Percentiles rank a stretch among this genome's conserved stretches.
Evolutionary conservation across 2,797 vertebrate species (phyloP).

Genomic region (Poliocrania exsul): DNA sequence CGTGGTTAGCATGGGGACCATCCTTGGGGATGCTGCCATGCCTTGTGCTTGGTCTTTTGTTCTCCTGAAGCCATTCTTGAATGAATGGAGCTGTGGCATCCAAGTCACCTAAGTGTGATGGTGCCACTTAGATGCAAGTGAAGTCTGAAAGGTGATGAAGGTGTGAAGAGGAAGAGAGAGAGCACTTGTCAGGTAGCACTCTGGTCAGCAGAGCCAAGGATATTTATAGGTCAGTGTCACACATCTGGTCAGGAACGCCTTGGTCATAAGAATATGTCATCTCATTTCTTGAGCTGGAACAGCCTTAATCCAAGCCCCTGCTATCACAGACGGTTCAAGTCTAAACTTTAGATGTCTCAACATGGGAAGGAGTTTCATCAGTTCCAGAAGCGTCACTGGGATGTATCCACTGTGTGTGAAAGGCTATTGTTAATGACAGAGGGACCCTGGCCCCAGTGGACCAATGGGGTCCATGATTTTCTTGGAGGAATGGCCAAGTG

Average conservation of each 20-base stretch:
- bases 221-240: neutral
- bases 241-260: rapidly evolving
- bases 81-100: neutral
- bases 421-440: neutral
- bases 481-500: neutral
- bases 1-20: neutral
- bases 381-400: neutral
- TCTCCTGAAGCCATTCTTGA: neutral
- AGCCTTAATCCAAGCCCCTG: neutral
- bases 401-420: neutral
- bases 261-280: neutral
- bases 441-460: neutral
- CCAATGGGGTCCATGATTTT: neutral
- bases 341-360: neutral
- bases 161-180: neutral
- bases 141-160: neutral
- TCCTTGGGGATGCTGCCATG: neutral
- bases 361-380: neutral
- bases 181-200: neutral
- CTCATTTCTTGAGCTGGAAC: neutral
- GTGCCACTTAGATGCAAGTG: neutral
- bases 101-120: neutral
- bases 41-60: neutral
- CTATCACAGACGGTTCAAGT: neutral
- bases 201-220: neutral